These are phyloP conservation scores for Riptortus pedestris DNA, from an alignment of 1,140 invertebrate genomes.

Conservation along the genomic window DNA sequence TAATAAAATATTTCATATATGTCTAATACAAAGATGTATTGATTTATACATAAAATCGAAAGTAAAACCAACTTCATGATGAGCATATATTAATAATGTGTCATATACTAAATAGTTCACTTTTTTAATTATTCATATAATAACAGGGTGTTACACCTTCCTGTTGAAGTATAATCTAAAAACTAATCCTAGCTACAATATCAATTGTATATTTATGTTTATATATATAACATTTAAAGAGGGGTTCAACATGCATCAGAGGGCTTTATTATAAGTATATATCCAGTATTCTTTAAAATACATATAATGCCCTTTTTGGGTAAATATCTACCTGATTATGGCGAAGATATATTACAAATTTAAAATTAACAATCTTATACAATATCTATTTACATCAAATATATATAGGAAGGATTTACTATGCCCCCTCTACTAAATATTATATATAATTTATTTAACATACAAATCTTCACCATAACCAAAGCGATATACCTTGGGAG, in stretches of 20 bases:
- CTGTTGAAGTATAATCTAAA: constrained; percentile 25
- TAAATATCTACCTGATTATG: constrained; percentile 24
- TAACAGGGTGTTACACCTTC: constrained; percentile 24
- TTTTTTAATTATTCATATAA: constrained; percentile 23
- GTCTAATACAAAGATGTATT: constrained; percentile 20
- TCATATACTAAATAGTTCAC: constrained; percentile 15
- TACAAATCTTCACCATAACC: constrained; percentile 24
- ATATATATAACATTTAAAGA: constrained; percentile 26
- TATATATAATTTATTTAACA: constrained; percentile 5
- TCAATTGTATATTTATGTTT: constrained; percentile 23
- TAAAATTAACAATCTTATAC: constrained; percentile 18
- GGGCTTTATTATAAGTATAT: constrained; percentile 3
- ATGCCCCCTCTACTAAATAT: not conserved
- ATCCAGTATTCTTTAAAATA: too few relatives aligned
- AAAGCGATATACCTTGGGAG: constrained; percentile 22
- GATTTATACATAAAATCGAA: constrained; percentile 25
- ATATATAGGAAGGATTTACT: constrained; percentile 5
- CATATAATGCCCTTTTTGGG: constrained; percentile 9
- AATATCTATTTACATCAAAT: constrained; percentile 15
- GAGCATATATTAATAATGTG: constrained; percentile 24
- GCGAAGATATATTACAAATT: constrained; percentile 20
- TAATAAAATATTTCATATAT: constrained; percentile 23
- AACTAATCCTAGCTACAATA: constrained; percentile 30
- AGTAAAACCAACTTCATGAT: constrained; percentile 27
- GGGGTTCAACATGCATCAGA: constrained; percentile 26